Percentiles rank a stretch among this genome's conserved stretches.
Evolutionary conservation across 2,113 vertebrate species (phyloP).

Genomic region (Hypanus sabinus): DNA sequence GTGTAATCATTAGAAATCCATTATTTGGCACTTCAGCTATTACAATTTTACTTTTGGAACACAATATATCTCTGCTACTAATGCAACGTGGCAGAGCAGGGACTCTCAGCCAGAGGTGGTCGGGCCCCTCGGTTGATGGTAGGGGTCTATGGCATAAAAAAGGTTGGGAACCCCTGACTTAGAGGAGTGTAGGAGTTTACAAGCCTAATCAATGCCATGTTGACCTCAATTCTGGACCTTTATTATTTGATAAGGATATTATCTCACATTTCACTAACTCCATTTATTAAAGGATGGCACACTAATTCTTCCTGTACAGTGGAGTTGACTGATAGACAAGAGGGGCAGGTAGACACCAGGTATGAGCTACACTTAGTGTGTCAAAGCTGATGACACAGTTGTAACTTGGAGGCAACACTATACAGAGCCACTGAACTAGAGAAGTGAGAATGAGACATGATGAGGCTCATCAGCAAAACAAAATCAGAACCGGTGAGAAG

Average conservation of each 20-base stretch:
- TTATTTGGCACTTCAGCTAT: constrained; percentile 5
- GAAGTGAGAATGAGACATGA: background rate
- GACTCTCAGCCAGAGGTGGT: too few species aligned
- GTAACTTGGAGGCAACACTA: background rate
- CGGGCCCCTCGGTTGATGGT: too few species aligned
- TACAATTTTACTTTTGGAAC: background rate
- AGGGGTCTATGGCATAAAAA: too few species aligned
- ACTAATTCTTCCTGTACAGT: background rate
- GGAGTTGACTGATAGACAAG: background rate
- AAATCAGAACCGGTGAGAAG: background rate
- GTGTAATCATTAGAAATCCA: background rate
- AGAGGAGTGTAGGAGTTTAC: background rate
- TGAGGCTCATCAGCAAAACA: background rate
- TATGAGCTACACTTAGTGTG: background rate
- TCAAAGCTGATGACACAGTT: background rate
- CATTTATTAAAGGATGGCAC: background rate
- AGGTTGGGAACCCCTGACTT: background rate
- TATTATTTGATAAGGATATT: background rate
- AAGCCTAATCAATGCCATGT: constrained; percentile 18
- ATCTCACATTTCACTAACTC: constrained; percentile 2
- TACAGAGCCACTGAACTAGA: background rate
- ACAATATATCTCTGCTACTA: constrained; percentile 11
- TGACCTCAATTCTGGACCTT: constrained; percentile 21
- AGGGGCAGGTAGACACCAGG: too few species aligned
- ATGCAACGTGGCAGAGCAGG: background rate